Conservation (phyloP, 2,797 vertebrate genomes). For the Danio jaintianensis region DNA sequence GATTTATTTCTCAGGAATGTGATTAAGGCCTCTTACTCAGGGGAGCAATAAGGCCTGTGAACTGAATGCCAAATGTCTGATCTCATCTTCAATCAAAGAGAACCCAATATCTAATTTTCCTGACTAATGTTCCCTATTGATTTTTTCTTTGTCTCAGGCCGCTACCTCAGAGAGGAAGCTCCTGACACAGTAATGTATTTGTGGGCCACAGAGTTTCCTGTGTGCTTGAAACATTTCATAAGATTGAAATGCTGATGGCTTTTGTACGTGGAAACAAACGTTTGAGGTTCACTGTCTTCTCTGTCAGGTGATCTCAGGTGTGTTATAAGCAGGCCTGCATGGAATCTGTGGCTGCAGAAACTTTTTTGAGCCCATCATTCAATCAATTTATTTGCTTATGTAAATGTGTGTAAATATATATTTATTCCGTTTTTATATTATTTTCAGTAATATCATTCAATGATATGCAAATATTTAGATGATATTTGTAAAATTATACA, state of each 20-base stretch:
- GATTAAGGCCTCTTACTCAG: slow-evolving; percentile 67
- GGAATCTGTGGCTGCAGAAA: too few relatives aligned
- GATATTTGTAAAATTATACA: too few relatives aligned
- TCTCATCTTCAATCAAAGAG: slow-evolving; percentile 64
- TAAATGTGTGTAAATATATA: too few relatives aligned
- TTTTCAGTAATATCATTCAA: too few relatives aligned
- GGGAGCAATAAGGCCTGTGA: slow-evolving; percentile 64
- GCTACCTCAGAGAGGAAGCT: slow-evolving; percentile 40
- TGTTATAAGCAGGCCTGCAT: too few relatives aligned
- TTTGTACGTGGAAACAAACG: neutral
- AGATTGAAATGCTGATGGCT: slow-evolving; percentile 48
- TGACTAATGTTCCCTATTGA: slow-evolving; percentile 61
- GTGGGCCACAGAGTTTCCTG: slow-evolving; percentile 42
- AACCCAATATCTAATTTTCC: slow-evolving; percentile 63
- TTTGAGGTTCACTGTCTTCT: neutral
- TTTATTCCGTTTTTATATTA: too few relatives aligned
- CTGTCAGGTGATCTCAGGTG: too few relatives aligned
- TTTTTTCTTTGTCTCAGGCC: slow-evolving; percentile 43
- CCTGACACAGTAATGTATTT: slow-evolving; percentile 49
- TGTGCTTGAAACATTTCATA: slow-evolving; percentile 33
- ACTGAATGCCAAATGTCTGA: slow-evolving; percentile 66
- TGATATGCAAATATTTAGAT: too few relatives aligned
- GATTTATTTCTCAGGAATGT: slow-evolving; percentile 56
- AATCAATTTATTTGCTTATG: too few relatives aligned
- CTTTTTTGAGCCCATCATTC: too few relatives aligned